Conservation (phyloP, 2,113 vertebrate species). For the Penelope pileata region DNA sequence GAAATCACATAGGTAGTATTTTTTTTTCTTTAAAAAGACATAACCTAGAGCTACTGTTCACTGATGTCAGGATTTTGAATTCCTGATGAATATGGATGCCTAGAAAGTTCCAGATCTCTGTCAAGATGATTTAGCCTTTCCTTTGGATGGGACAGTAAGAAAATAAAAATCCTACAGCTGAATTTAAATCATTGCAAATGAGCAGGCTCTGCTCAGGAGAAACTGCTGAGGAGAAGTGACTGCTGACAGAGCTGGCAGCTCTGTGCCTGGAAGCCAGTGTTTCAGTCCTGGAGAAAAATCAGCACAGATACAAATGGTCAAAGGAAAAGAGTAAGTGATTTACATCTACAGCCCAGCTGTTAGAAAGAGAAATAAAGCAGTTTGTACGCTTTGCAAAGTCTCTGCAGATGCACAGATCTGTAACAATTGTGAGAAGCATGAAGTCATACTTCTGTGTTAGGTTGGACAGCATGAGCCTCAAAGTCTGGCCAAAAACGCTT, state of each 20-base stretch:
- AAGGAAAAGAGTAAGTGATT: constrained; percentile 6
- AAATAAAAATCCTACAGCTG: constrained; percentile 47
- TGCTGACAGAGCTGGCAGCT: constrained; percentile 56
- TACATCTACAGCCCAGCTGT: background rate
- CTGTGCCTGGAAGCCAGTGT: constrained; percentile 6
- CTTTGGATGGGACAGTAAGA: constrained; percentile 22
- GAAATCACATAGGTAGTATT: background rate
- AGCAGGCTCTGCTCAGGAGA: constrained; percentile 2
- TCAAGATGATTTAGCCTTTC: constrained; percentile 54
- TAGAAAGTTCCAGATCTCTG: constrained; percentile 63
- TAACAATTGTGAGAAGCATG: background rate
- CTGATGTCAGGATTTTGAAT: constrained; percentile 35
- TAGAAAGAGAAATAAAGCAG: background rate
- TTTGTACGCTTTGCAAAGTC: background rate
- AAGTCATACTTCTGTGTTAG: background rate
- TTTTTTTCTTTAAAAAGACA: constrained; percentile 44
- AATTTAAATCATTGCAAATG: constrained; percentile 62
- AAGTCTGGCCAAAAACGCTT: background rate
- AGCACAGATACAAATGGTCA: background rate
- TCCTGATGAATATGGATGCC: constrained; percentile 43
- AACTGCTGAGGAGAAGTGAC: constrained; percentile 34
- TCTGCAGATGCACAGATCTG: background rate
- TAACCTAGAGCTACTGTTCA: constrained; percentile 13
- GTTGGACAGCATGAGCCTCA: background rate
- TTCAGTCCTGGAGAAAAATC: constrained; percentile 34